These are phyloP conservation scores for Epistrophella euchroma DNA, from an alignment of 2,888 invertebrate genomes.

Conservation along the genomic window DNA sequence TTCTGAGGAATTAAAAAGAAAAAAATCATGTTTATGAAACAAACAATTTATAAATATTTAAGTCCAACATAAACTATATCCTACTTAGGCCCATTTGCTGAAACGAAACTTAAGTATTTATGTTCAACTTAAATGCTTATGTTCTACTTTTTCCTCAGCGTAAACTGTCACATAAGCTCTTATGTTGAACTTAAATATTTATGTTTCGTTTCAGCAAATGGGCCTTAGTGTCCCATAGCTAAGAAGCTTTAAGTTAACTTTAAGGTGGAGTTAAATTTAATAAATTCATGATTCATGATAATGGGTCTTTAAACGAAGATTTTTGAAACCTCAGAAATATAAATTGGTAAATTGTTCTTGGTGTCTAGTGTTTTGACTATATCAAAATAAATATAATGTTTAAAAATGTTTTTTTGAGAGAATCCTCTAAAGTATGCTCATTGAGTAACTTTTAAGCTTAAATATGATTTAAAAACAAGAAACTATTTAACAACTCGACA, in stretches of 20 bases:
- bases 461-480: not conserved
- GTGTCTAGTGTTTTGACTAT: not conserved
- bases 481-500: not conserved
- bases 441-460: not conserved
- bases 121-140: too few relatives aligned
- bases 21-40: not conserved
- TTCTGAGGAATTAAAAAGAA: not conserved
- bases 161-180: too few relatives aligned
- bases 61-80: too few relatives aligned
- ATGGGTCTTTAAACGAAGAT: not conserved
- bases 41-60: too few relatives aligned
- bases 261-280: not conserved
- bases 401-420: not conserved
- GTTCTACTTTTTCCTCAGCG: too few relatives aligned
- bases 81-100: too few relatives aligned
- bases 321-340: conserved; percentile 3
- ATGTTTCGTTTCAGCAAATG: too few relatives aligned
- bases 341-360: not conserved
- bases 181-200: too few relatives aligned
- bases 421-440: not conserved
- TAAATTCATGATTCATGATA: not conserved
- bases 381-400: not conserved
- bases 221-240: too few relatives aligned
- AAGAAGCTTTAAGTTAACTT: too few relatives aligned
- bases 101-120: too few relatives aligned